Evolutionary conservation across 1,140 invertebrate genomes (phyloP), one percentile per base, ranked within the genome.

Genomic region (Drosophila tsacasi): DNA sequence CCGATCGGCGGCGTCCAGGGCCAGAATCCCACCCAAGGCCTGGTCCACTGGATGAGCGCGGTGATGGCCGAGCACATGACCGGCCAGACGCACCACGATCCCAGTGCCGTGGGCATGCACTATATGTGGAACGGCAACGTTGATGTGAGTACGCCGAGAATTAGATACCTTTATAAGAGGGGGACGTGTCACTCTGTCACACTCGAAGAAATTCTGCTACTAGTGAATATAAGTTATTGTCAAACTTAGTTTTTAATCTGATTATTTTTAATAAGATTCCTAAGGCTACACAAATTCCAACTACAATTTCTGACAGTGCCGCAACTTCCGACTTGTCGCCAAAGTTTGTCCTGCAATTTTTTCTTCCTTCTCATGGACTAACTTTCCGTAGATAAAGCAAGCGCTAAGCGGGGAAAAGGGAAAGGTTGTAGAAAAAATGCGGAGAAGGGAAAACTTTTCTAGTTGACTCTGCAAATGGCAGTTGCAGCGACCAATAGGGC

Each of bases 31-130:
- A 95, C 95, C n/a, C 95, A 96, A 80, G 96, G 95, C 63, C 94
- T 97, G 75, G 96, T 96, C 65, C 96, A 97, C 93, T 97, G 96
- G 96, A 97, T 97, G 96, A 96, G 96, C 82, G 92, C 92, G 32
- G 96, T 97, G 69, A 97, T 97, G 96, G 96, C 96, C 30, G 96
- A 97, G 91, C 96, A 96, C 91, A 96, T 96, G 95, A 94, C 94
- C 94, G 92, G 95, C 93, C 94, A 96, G 93, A 93, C 94, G 57
- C 94, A 94, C 92, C 94, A 95, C 89, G 94, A 94, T 94, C 94
- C 94, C 80, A 92, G 95, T 81, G 93, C 95, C 82, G 93, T 94
- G 52, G 94, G 94, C 71, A 95, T 95, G 78, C 96, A 96, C 92
- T 96, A 96, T 91, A 96, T 94, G 60, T 96, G 95, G 95, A 96